Evolutionary conservation across 2,888 invertebrate species (phyloP), one percentile per base, ranked within the genome.

Genomic region (Nasonovia ribisnigri): DNA sequence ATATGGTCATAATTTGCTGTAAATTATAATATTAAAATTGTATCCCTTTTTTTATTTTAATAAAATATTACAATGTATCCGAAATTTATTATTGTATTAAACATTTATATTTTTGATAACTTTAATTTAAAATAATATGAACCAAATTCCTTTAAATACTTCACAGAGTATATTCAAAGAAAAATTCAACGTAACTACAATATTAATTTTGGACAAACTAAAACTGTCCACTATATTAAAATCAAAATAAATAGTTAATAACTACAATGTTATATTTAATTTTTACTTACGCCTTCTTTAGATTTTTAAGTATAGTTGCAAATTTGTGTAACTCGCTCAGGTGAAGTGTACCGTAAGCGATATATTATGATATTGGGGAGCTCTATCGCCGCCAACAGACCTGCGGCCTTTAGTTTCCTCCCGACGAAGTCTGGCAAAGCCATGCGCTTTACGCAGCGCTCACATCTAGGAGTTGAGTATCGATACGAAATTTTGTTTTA

Each of bases 281-380:
- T 46, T 42, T 87, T 92, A 92, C 92, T 92, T 92, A 92, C 92
- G 77, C 88, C 29, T 92, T 92, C 29, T 42, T n/a, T 54, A 92
- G 43, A 88, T 88, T 88, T 42, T 54, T 77, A n/a, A 77, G 54
- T 60, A 87, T 29, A 54, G 29, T 57, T 26, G 77, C 77, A 43
- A 92, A 60, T 84, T 92, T 46, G 84, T 48, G 92, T 84, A 46
- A 60, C 43, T 92, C 90, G 91, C 84, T 43, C 93, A 90, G 90
- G 93, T 86, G 90, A 90, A 86, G 93, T 90, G 90, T 86, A 87
- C 90, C 86, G 93, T 93, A 67, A 93, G 93, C 93, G 67, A 48
- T 93, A 60, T 90, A 90, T 90, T 90, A 86, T 29, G 90, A 51
- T 93, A 93, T 93, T 93, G 90, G 90, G 48, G 93, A 93, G 93